Conservation (phyloP, 2,797 vertebrate species). For the Pseudopleuronectes americanus region DNA sequence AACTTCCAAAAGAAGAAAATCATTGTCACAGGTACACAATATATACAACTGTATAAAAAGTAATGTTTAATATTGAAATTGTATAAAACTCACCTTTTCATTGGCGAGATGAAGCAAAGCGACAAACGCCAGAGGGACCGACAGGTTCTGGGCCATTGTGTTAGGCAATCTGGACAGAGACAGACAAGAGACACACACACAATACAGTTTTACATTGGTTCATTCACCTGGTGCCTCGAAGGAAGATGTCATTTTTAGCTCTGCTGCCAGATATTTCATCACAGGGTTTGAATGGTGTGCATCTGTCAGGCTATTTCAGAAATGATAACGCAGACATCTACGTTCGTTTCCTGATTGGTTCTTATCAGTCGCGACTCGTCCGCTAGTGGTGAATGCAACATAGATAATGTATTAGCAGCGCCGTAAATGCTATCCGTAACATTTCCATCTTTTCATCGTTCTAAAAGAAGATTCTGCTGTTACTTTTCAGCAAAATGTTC, state of each 20-base stretch:
- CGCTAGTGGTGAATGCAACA: no score
- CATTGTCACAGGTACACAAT: neutral
- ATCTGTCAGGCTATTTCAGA: neutral
- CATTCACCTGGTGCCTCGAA: conserved; percentile 6
- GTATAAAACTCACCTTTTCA: conserved; percentile 87
- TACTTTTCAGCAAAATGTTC: no score
- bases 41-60: neutral
- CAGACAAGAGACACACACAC: neutral
- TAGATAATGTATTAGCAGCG: no score
- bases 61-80: neutral
- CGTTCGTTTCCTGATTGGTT: neutral
- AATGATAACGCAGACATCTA: neutral
- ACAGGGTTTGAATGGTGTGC: neutral
- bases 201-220: neutral
- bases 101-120: conserved; percentile 94
- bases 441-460: no score
- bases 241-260: conserved; percentile 1
- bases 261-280: neutral
- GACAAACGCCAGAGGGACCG: conserved; percentile 91
- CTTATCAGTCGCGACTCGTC: no score
- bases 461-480: no score
- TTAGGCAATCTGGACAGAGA: conserved; percentile 85
- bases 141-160: conserved; percentile 91
- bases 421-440: no score
- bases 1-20: neutral